These are phyloP conservation scores for Didymodactylos carnosus DNA, from an alignment of 2,888 invertebrate genomes.

Conservation along the genomic window DNA sequence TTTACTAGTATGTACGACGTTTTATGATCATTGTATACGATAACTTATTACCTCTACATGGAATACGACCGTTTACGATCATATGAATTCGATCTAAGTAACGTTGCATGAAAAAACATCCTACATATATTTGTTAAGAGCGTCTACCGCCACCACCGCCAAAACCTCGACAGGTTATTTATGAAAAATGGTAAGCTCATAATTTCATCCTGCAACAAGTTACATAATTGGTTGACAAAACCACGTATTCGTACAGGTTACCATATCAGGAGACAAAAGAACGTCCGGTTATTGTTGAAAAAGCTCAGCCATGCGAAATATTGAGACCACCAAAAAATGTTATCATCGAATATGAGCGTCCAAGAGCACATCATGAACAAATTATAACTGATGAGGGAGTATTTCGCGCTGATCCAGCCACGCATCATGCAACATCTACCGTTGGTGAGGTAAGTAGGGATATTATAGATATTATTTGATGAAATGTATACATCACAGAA, in stretches of 20 bases:
- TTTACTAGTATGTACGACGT: too few relatives aligned
- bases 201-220: too few relatives aligned
- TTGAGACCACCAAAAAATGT: not conserved
- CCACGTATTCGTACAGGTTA: too few relatives aligned
- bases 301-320: not conserved
- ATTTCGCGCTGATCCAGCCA: not conserved
- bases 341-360: not conserved
- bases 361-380: not conserved
- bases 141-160: not conserved
- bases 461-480: too few relatives aligned
- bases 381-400: not conserved
- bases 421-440: not conserved
- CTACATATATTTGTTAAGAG: too few relatives aligned
- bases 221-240: too few relatives aligned
- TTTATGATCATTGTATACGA: too few relatives aligned
- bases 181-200: conserved; percentile 2
- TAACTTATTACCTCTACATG: too few relatives aligned
- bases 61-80: too few relatives aligned
- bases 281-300: not conserved
- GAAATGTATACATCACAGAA: not conserved
- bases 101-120: too few relatives aligned
- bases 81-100: too few relatives aligned
- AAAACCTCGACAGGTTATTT: not conserved
- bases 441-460: not conserved
- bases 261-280: not conserved